Evolutionary conservation across 2,797 vertebrate species (phyloP), one percentile per base, ranked within the genome.

Genomic region (Syngnathus acus): DNA sequence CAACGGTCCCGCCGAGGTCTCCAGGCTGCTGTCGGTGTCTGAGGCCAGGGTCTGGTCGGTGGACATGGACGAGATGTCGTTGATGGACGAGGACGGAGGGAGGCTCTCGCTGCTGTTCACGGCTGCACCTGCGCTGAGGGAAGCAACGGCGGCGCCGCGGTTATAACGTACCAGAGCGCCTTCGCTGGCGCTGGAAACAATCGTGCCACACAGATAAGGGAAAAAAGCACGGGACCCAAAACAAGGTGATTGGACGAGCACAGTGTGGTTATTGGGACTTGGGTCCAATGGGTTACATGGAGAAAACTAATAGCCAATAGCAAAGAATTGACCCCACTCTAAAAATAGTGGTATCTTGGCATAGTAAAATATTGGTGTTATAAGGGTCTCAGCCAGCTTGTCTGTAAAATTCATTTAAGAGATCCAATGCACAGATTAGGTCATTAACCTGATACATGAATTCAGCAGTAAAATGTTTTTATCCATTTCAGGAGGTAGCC

Each of bases 101-200:
- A 94, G 96, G 86, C 96, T 98, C 92, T 98, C 97, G 79, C 96
- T 98, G 94, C 95, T 96, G 94, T 98, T 99, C 96, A 99, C 92
- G 94, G 97, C 97, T 98, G 96, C 97, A 99, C 97, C 97, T 99
- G 97, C 91, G 97, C 97, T 99, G 92, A 94, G 97, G 93, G 94
- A 98, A 98, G 72, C 84, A 98, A 97, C 92, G 90, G 86, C 91
- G 84, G 78, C 72, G 81, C 84, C 92, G 42, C 92, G 93, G 95
- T 98, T 97, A 94, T 94, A 96, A 92, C 91, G 80, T 90, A 84
- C 79, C 74, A 80, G 84, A 81, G 37, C 32, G 55, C 32, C 55
- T 32, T 17, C 1, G 32, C 32, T 32, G 26, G 32, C 55, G 26
- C 32, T 58, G 55, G 26, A 37, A 38, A 9, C 19, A 45, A 43